These are phyloP conservation scores for Leptodactylus fallax DNA, from an alignment of 2,797 vertebrate genomes.

Conservation along the genomic window DNA sequence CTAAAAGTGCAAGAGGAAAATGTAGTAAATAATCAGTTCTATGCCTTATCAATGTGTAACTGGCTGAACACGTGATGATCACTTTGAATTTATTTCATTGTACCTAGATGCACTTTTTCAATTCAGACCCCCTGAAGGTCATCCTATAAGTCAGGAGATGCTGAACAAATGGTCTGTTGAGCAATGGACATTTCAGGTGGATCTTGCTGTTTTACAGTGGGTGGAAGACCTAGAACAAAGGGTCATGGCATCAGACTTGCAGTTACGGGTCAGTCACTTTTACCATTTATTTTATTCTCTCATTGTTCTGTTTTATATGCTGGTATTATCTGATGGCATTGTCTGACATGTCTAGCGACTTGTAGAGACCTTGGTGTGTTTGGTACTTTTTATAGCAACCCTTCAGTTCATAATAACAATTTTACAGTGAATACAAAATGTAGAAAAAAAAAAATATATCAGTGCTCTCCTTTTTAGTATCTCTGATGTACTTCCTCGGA, in stretches of 20 bases:
- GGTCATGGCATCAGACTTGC: constrained; percentile 88
- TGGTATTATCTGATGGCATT: neutral
- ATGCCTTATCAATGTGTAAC: neutral
- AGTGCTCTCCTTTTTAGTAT: too few species aligned
- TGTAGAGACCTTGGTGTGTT: neutral
- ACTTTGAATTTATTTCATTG: neutral
- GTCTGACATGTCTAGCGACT: too few species aligned
- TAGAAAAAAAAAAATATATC: too few species aligned
- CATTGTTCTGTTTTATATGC: too few species aligned
- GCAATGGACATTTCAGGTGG: constrained; percentile 84
- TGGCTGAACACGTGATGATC: neutral
- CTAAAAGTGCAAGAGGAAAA: neutral
- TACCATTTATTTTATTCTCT: neutral
- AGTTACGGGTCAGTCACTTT: constrained; percentile 82
- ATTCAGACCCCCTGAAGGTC: constrained; percentile 71
- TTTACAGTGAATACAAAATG: too few species aligned
- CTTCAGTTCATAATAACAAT: too few species aligned
- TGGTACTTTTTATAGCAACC: neutral
- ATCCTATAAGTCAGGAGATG: constrained; percentile 76
- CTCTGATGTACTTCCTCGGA: too few species aligned
- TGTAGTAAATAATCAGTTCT: neutral
- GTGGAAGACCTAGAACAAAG: constrained; percentile 94
- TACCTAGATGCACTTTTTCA: constrained; percentile 86
- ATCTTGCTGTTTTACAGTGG: constrained; percentile 86
- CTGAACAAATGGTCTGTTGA: constrained; percentile 83